Evolutionary conservation across 2,797 vertebrate genomes (phyloP).

Genomic region (Gallirallus australis): DNA sequence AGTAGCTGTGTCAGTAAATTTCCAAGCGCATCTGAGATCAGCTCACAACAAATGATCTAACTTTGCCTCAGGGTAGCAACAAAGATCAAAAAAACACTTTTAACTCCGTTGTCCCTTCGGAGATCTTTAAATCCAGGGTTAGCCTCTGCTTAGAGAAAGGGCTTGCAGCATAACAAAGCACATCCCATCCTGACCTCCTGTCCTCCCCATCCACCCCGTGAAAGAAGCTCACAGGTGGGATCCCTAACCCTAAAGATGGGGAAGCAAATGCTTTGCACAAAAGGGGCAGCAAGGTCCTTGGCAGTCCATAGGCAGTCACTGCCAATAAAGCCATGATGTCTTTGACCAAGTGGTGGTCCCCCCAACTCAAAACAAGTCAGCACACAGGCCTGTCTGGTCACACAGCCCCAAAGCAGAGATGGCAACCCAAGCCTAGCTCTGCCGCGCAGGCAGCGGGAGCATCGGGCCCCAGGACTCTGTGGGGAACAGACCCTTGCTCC

Average conservation of each 20-base stretch:
- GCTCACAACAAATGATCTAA: neutral
- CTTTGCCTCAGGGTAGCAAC: neutral
- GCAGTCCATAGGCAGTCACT: neutral
- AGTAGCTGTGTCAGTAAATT: neutral
- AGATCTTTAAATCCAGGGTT: neutral
- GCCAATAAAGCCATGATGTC: neutral
- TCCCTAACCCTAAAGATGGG: neutral
- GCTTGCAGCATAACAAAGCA: neutral
- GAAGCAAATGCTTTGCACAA: neutral
- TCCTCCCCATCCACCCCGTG: too few species aligned
- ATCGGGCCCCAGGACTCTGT: neutral
- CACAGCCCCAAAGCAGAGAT: neutral
- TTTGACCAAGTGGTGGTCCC: neutral
- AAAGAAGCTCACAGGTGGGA: neutral
- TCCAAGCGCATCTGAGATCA: neutral
- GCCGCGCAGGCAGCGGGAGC: accelerated
- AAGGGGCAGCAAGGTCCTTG: neutral
- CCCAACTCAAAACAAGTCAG: neutral
- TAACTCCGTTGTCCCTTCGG: neutral
- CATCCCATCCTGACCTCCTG: neutral
- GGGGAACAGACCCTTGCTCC: neutral
- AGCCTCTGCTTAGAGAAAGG: neutral
- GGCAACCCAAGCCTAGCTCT: neutral
- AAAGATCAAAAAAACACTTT: neutral
- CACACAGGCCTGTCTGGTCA: neutral